Conservation (phyloP, 2,113 vertebrate genomes). For the Morphnarchus princeps region DNA sequence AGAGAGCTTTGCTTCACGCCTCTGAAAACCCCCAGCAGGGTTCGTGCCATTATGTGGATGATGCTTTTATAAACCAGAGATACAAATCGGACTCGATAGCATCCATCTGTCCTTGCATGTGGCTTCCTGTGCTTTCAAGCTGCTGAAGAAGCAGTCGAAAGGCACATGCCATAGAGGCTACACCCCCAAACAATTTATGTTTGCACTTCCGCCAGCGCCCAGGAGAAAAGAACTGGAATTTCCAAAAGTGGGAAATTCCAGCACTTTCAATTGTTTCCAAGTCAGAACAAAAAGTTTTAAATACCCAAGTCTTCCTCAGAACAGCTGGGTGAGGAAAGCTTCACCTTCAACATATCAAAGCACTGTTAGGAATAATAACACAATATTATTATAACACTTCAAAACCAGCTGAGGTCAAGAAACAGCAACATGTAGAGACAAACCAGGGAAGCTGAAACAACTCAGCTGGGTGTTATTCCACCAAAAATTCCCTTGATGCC, state of each 20-base stretch:
- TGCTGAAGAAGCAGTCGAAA: neutral
- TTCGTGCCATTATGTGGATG: neutral
- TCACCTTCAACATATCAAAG: conserved; percentile 47
- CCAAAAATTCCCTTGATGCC: conserved; percentile 13
- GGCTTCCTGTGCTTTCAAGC: conserved; percentile 36
- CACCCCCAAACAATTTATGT: conserved; percentile 28
- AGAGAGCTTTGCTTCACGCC: neutral
- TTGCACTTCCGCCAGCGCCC: conserved; percentile 1
- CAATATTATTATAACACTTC: conserved; percentile 14
- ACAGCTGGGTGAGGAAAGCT: conserved; percentile 19
- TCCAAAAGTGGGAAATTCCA: conserved; percentile 61
- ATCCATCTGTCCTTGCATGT: neutral
- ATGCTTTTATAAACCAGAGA: conserved; percentile 1
- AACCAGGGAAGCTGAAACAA: conserved; percentile 15
- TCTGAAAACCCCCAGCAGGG: neutral
- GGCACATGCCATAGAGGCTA: neutral
- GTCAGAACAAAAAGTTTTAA: conserved; percentile 25
- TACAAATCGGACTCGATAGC: neutral
- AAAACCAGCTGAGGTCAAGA: conserved; percentile 12
- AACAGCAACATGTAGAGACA: conserved; percentile 42
- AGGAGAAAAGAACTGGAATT: conserved; percentile 50
- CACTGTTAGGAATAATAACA: neutral
- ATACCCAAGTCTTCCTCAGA: conserved; percentile 16
- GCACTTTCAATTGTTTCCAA: conserved; percentile 65
- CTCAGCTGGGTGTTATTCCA: neutral